Percentiles rank a stretch among this genome's conserved stretches.
Evolutionary conservation across 2,888 invertebrate genomes (phyloP).

Genomic region (Saturnia japonica): DNA sequence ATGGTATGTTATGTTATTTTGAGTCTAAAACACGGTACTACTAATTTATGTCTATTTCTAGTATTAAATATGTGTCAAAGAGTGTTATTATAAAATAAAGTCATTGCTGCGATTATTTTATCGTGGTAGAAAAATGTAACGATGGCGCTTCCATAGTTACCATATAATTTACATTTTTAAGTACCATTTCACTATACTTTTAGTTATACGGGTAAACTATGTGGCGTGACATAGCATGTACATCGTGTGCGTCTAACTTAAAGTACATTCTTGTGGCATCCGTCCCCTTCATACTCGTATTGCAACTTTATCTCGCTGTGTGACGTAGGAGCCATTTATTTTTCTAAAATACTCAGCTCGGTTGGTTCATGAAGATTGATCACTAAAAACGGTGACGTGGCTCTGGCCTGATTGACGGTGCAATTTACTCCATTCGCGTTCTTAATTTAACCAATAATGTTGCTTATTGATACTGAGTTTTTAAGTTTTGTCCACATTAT

Average conservation of each 20-base stretch:
- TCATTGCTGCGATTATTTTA: neutral
- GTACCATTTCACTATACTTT: neutral
- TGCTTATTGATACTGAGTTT: constrained; percentile 41
- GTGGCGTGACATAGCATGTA: neutral
- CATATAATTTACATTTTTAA: neutral
- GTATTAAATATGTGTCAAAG: too few relatives aligned
- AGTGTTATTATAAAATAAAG: too few relatives aligned
- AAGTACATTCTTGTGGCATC: constrained; percentile 24
- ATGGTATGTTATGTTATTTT: too few relatives aligned
- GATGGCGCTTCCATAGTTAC: neutral
- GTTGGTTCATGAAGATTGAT: constrained; percentile 73
- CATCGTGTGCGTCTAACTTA: neutral
- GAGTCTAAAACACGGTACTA: too few relatives aligned
- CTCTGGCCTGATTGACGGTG: constrained; percentile 69
- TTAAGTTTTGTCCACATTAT: constrained; percentile 24
- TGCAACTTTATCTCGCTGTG: constrained; percentile 53
- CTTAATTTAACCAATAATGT: constrained; percentile 67
- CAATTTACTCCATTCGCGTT: constrained; percentile 75
- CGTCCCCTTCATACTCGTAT: constrained; percentile 34
- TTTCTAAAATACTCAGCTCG: constrained; percentile 63
- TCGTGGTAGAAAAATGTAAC: neutral
- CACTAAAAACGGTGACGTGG: constrained; percentile 57
- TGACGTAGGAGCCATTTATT: constrained; percentile 66
- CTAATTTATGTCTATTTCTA: too few relatives aligned
- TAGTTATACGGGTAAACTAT: neutral